Evolutionary conservation across 2,797 vertebrate species (phyloP).

Genomic region (Diglossa cyanea): DNA sequence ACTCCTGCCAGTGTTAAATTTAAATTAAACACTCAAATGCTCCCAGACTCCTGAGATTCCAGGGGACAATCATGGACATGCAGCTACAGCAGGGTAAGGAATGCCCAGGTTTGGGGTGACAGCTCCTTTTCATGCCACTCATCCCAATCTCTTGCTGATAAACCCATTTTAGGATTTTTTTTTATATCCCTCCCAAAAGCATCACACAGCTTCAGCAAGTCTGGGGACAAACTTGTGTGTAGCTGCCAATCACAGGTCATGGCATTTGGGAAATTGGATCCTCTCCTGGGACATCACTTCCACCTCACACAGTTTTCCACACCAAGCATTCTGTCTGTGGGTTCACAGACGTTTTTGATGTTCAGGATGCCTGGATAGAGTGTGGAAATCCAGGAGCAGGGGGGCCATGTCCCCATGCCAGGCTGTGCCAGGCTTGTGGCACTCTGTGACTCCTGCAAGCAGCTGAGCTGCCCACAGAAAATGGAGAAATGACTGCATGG

Average conservation of each 20-base stretch:
- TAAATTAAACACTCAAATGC: background rate
- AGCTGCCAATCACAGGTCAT: background rate
- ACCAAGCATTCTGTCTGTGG: rapidly evolving
- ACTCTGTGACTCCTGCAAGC: background rate
- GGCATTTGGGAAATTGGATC: background rate
- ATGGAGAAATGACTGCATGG: background rate
- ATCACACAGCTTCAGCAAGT: background rate
- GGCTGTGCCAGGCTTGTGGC: background rate
- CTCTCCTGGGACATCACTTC: background rate
- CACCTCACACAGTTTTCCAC: rapidly evolving
- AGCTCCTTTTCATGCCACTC: background rate
- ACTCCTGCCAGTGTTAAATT: background rate
- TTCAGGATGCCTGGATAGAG: background rate
- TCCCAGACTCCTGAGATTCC: background rate
- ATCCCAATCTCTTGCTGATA: background rate
- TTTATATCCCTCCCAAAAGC: background rate
- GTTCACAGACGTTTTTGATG: background rate
- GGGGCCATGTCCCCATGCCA: background rate
- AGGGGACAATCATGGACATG: background rate
- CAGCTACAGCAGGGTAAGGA: background rate
- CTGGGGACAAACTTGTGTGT: background rate
- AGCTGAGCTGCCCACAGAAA: background rate
- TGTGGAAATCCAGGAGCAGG: background rate
- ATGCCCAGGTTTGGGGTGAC: background rate
- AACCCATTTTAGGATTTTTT: background rate